Conservation (phyloP, 2,888 invertebrate species). For the Heliconius erato region DNA sequence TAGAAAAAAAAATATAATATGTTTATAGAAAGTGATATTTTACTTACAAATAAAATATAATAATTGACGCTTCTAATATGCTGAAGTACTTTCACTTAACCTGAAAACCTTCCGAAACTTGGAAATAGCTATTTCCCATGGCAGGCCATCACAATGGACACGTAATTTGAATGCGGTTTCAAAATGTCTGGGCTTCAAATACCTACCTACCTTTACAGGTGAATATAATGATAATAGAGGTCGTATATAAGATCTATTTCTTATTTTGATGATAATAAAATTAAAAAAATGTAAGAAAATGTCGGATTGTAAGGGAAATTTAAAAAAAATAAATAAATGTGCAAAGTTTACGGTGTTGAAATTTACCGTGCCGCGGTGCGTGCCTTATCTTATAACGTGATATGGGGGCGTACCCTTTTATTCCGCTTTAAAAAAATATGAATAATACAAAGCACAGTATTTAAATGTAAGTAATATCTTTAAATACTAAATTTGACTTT, state of each 20-base stretch:
- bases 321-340: conserved; percentile 64
- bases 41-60: not conserved
- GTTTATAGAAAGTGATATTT: too few species aligned
- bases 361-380: conserved; percentile 74
- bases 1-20: too few species aligned
- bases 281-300: not conserved
- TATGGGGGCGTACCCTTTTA: conserved; percentile 34
- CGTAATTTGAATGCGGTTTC: conserved; percentile 50
- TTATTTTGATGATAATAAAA: not conserved
- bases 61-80: conserved; percentile 5
- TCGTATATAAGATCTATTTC: not conserved
- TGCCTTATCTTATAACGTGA: conserved; percentile 74
- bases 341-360: conserved; percentile 68
- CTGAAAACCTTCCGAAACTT: conserved; percentile 35
- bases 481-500: not conserved
- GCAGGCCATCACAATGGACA: conserved; percentile 42
- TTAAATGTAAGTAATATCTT: conserved; percentile 7
- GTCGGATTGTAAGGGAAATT: conserved; percentile 51
- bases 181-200: conserved; percentile 39
- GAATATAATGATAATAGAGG: not conserved
- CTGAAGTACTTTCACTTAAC: conserved; percentile 19
- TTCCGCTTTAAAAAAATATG: conserved; percentile 18
- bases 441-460: conserved; percentile 18
- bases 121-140: conserved; percentile 49
- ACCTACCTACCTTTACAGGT: conserved; percentile 29